Evolutionary conservation across 2,888 invertebrate species (phyloP).

Genomic region (Metopia argyrocephala): DNA sequence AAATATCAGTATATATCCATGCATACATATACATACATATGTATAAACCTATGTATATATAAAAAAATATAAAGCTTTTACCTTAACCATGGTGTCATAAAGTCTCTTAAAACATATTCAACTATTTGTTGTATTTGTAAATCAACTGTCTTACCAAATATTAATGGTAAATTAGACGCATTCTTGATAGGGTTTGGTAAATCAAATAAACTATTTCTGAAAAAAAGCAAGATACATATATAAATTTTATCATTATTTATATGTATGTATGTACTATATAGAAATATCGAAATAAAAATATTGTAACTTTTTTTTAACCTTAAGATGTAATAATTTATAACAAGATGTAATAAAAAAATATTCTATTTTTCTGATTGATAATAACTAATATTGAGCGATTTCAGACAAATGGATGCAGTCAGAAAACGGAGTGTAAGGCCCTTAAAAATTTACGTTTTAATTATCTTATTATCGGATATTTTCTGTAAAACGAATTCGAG

Average conservation of each 20-base stretch:
- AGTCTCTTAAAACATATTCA: constrained; percentile 89
- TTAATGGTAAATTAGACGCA: constrained; percentile 84
- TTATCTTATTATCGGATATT: too few species aligned
- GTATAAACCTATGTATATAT: too few species aligned
- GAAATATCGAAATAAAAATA: not conserved
- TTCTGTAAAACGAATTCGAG: too few species aligned
- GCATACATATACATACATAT: too few species aligned
- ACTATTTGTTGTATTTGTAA: constrained; percentile 89
- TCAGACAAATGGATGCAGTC: too few species aligned
- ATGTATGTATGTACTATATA: not conserved
- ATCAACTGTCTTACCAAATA: constrained; percentile 91
- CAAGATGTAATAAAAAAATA: too few species aligned
- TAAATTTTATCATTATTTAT: not conserved
- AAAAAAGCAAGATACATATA: constrained; percentile 19
- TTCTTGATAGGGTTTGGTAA: constrained; percentile 78
- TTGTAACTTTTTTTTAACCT: not conserved
- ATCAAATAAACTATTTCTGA: constrained; percentile 77
- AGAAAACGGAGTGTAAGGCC: too few species aligned
- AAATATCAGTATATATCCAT: too few species aligned
- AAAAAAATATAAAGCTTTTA: constrained; percentile 67
- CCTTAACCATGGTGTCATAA: constrained; percentile 87
- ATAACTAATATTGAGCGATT: too few species aligned
- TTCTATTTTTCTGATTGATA: too few species aligned
- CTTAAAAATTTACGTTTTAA: too few species aligned
- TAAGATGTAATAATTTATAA: too few species aligned